phyloP scores from a whole-genome alignment of 2,797 vertebrate genomes.

The Mormyrus proboscirostris region DNA sequence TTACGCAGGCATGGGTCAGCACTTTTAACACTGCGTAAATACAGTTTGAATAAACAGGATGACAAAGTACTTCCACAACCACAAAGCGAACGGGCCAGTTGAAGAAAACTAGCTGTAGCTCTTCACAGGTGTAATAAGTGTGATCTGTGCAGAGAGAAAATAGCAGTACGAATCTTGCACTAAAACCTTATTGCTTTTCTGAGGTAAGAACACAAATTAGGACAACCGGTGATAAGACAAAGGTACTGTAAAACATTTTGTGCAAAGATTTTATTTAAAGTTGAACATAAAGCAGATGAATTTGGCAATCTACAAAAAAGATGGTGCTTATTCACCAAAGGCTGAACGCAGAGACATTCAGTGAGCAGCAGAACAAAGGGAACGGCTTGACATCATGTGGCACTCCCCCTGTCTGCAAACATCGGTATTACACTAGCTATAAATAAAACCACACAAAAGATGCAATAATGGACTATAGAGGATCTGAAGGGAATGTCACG shows the following conservation, averaged over 20 bases:
- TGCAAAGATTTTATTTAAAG: background rate
- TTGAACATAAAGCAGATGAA: background rate
- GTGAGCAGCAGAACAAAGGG: background rate
- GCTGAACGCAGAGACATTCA: background rate
- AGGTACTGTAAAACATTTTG: background rate
- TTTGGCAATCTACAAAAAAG: background rate
- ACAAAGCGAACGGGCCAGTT: background rate
- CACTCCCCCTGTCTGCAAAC: background rate
- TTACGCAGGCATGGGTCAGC: background rate
- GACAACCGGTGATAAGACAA: background rate
- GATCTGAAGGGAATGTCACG: background rate
- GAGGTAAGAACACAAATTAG: background rate
- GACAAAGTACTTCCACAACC: background rate
- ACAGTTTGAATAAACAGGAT: background rate
- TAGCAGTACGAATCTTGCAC: background rate
- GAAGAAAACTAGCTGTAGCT: background rate
- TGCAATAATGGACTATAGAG: background rate
- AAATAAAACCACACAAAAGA: slow-evolving; percentile 20
- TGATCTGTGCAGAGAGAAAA: background rate
- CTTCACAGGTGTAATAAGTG: background rate
- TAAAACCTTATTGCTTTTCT: background rate
- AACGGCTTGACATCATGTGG: background rate
- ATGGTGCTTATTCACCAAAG: background rate
- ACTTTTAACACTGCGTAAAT: background rate
- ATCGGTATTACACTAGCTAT: background rate